Conservation (phyloP, 2,797 vertebrate genomes). For the Phrynocephalus vlangalii region DNA sequence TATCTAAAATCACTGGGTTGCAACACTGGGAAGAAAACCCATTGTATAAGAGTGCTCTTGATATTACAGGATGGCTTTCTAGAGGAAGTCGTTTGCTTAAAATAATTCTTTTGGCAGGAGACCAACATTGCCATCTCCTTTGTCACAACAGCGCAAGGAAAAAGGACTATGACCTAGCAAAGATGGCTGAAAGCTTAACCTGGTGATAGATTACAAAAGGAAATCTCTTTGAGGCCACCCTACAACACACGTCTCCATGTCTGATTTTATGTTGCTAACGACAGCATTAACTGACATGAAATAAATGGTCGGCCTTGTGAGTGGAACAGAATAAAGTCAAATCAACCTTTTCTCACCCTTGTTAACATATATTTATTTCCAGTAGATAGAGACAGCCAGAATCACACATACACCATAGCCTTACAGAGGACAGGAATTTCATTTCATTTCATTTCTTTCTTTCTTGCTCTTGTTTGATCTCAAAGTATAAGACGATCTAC, state of each 20-base stretch:
- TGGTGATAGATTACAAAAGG: background rate
- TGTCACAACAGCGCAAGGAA: background rate
- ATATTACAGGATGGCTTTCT: background rate
- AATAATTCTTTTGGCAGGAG: slow-evolving; percentile 15
- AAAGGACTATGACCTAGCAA: background rate
- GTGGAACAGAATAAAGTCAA: background rate
- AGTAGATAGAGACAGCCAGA: background rate
- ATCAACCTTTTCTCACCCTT: background rate
- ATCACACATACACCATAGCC: background rate
- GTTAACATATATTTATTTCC: slow-evolving; percentile 1
- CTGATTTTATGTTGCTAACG: background rate
- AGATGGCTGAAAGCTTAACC: background rate
- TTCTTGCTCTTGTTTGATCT: background rate
- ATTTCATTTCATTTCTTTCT: no score
- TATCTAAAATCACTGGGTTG: background rate
- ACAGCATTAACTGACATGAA: background rate
- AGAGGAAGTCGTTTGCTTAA: slow-evolving; percentile 14
- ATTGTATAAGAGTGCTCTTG: background rate
- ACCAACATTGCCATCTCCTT: background rate
- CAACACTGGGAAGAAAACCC: background rate
- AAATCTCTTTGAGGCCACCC: background rate
- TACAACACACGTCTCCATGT: background rate
- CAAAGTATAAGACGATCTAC: background rate
- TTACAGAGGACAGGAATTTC: background rate
- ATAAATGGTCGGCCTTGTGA: background rate